Conservation (phyloP, 2,113 vertebrate species). For the Colaptes auratus region DNA sequence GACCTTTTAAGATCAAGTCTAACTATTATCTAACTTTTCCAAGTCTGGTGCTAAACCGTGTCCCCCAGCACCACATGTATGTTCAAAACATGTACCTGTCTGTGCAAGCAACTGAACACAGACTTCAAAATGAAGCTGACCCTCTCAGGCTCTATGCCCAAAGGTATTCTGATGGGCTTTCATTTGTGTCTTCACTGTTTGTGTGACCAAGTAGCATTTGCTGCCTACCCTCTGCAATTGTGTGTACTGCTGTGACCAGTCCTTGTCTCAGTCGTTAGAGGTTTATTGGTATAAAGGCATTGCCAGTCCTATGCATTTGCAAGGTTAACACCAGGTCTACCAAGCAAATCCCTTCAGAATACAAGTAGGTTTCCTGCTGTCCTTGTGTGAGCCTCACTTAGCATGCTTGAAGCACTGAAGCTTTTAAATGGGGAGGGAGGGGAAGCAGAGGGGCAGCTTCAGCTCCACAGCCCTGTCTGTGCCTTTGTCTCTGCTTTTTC, state of each 20-base stretch:
- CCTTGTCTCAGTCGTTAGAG: background rate
- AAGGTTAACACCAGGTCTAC: background rate
- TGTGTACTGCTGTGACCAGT: background rate
- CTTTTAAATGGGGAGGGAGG: background rate
- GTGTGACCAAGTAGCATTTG: background rate
- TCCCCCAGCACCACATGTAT: background rate
- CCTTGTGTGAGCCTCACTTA: background rate
- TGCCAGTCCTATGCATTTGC: background rate
- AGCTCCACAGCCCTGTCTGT: background rate
- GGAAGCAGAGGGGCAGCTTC: background rate
- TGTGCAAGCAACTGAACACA: background rate
- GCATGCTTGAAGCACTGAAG: background rate
- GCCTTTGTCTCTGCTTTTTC: background rate
- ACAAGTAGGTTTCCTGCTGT: background rate
- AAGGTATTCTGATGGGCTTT: background rate
- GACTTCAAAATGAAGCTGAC: background rate
- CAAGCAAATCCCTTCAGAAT: background rate
- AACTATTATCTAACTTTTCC: too few species aligned
- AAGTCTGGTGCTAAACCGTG: too few species aligned
- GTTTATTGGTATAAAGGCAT: background rate
- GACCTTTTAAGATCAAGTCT: too few species aligned
- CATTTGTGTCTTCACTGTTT: background rate
- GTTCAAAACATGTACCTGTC: background rate
- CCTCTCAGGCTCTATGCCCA: rapidly evolving
- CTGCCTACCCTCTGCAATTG: background rate